Conservation (phyloP, 2,113 vertebrate species). For the Tamias sibiricus region DNA sequence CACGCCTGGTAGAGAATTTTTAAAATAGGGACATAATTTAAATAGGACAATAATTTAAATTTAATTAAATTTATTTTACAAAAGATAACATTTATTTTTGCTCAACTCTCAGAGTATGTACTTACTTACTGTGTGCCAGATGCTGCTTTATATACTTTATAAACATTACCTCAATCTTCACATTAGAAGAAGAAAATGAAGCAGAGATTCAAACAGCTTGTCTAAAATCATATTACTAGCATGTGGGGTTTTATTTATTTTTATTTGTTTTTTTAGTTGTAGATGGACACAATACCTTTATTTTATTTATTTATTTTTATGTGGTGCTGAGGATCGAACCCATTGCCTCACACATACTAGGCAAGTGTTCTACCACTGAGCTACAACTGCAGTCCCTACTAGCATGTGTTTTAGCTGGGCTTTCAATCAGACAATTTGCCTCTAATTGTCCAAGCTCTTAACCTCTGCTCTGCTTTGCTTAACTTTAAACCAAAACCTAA, state of each 20-base stretch:
- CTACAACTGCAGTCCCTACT: too few relatives aligned
- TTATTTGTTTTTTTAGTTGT: too few relatives aligned
- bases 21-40: not conserved
- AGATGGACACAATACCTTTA: too few relatives aligned
- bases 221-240: not conserved
- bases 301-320: too few relatives aligned
- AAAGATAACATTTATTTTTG: slow-evolving; percentile 7
- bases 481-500: not conserved
- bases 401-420: not conserved
- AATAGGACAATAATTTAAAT: too few relatives aligned
- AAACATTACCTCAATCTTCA: not conserved
- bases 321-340: too few relatives aligned
- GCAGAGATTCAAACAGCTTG: not conserved
- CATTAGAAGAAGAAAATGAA: not conserved
- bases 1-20: too few relatives aligned
- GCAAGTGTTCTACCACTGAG: too few relatives aligned
- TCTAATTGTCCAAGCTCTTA: not conserved
- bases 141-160: not conserved
- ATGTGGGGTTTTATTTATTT: too few relatives aligned
- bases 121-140: not conserved
- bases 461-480: not conserved
- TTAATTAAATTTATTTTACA: not conserved
- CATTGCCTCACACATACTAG: too few relatives aligned
- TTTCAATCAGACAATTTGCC: not conserved
- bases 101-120: not conserved